Conservation (phyloP, 2,797 vertebrate genomes). For the Muraenolepis orangiensis region DNA sequence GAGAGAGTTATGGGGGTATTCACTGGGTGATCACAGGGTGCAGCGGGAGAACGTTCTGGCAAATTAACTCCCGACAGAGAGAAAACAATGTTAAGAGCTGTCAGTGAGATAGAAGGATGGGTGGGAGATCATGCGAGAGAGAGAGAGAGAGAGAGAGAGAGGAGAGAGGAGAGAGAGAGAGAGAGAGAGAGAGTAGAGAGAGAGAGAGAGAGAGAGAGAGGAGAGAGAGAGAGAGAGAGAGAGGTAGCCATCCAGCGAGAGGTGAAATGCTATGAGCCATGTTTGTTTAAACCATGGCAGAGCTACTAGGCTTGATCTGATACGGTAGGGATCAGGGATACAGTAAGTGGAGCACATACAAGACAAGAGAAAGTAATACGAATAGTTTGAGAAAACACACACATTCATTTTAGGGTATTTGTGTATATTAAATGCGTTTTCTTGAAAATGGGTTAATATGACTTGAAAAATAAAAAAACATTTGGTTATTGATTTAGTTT, state of each 20-base stretch:
- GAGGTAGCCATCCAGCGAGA: slow-evolving; percentile 2
- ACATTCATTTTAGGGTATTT: neutral
- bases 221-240: neutral
- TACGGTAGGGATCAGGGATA: neutral
- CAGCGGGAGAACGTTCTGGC: slow-evolving; percentile 72
- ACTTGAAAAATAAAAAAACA: neutral
- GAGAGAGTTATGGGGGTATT: slow-evolving; percentile 75
- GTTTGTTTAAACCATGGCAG: slow-evolving; percentile 23
- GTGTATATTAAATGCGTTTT: neutral
- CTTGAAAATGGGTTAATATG: neutral
- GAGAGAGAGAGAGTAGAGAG: neutral
- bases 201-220: neutral
- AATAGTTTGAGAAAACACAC: too few species aligned
- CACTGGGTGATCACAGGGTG: slow-evolving; percentile 79
- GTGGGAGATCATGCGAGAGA: slow-evolving; percentile 58
- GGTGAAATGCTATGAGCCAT: slow-evolving; percentile 26
- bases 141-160: slow-evolving; percentile 56
- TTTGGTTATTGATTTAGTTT: neutral
- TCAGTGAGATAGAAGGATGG: slow-evolving; percentile 72
- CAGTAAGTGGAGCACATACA: neutral
- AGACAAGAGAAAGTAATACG: too few species aligned
- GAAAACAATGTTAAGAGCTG: slow-evolving; percentile 54
- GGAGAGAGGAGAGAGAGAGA: slow-evolving; percentile 17
- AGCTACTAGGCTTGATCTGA: neutral
- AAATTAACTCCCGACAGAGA: slow-evolving; percentile 74